These are phyloP conservation scores for Troglohyphantes excavatus DNA, from an alignment of 2,888 invertebrate species.

Conservation along the genomic window DNA sequence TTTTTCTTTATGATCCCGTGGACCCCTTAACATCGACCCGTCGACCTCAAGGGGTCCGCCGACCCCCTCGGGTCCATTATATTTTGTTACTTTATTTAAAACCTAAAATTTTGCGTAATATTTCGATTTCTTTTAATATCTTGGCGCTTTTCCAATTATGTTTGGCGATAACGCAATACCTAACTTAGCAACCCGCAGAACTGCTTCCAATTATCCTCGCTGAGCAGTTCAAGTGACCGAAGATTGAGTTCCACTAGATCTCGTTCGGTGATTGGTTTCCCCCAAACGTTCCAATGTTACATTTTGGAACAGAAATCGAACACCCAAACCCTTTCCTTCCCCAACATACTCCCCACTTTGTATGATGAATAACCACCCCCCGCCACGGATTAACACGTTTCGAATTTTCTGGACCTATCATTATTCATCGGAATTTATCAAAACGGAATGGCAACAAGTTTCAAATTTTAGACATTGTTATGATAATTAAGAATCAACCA, in stretches of 20 bases:
- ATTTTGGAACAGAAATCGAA: neutral
- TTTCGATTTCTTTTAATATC: no score
- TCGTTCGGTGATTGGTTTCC: neutral
- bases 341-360: neutral
- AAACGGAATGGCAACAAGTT: constrained; percentile 21
- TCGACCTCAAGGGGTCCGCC: no score
- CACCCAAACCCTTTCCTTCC: neutral
- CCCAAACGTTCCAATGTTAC: neutral
- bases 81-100: no score
- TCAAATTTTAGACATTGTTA: constrained; percentile 36
- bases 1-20: no score
- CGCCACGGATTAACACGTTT: constrained; percentile 28
- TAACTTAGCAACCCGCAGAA: neutral
- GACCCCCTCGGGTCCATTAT: no score
- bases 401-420: constrained; percentile 32
- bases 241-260: neutral
- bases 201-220: neutral
- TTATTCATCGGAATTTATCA: constrained; percentile 25
- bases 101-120: no score
- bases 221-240: neutral
- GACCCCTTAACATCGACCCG: no score
- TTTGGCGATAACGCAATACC: no score
- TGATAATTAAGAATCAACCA: constrained; percentile 34
- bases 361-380: constrained; percentile 21
- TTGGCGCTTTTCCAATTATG: no score